Evolutionary conservation across 2,888 invertebrate genomes (phyloP).

Genomic region (Himalopsyche japonica): DNA sequence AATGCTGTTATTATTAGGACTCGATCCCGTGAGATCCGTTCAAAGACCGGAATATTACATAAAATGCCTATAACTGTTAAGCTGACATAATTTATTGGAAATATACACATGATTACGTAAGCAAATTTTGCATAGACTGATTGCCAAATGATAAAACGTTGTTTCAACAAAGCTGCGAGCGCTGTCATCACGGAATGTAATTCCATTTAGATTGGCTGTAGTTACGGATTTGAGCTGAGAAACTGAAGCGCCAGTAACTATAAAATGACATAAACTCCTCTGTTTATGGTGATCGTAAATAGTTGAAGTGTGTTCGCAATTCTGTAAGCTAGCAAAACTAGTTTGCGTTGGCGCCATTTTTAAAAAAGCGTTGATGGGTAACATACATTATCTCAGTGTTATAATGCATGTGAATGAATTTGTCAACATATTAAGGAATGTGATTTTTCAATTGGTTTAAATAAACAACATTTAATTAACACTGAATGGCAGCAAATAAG

Average conservation of each 20-base stretch:
- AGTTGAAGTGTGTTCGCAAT: not conserved
- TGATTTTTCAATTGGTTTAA: no score
- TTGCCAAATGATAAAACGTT: not conserved
- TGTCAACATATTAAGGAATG: no score
- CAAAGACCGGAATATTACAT: no score
- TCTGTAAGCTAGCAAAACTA: not conserved
- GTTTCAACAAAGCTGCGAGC: not conserved
- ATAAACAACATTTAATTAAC: no score
- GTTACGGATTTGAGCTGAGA: not conserved
- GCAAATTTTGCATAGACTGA: not conserved
- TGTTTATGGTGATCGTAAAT: not conserved
- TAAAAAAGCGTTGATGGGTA: not conserved
- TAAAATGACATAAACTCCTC: not conserved
- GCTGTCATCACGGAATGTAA: not conserved
- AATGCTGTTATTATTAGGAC: no score
- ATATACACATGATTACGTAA: not conserved
- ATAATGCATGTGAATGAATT: no score
- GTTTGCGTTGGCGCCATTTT: not conserved
- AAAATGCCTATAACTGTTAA: no score
- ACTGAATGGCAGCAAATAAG: no score
- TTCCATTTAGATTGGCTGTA: not conserved
- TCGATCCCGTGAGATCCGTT: no score
- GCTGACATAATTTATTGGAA: no score
- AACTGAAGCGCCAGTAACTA: not conserved
- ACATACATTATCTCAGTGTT: no score